phyloP scores from a whole-genome alignment of 2,113 vertebrate species.

The Pachycephala philippinensis region DNA sequence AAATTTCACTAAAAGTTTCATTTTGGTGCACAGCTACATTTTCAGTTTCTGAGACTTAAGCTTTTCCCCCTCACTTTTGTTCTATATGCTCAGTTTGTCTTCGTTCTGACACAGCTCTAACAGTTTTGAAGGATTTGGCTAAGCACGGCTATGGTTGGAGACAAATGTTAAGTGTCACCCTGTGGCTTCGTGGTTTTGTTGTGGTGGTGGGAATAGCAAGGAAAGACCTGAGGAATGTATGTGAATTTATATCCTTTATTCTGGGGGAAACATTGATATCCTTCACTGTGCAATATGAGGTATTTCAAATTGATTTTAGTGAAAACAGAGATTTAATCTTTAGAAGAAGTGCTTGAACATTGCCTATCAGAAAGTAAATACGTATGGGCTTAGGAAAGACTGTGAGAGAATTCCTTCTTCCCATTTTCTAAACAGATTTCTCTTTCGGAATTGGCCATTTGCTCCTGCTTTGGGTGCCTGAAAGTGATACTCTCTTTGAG shows the following conservation, averaged over 20 bases:
- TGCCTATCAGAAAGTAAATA: neutral
- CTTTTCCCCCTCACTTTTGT: neutral
- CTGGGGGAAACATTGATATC: neutral
- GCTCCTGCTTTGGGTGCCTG: neutral
- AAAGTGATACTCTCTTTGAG: neutral
- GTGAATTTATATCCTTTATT: neutral
- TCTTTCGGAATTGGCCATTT: neutral
- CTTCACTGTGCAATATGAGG: neutral
- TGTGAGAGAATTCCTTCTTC: neutral
- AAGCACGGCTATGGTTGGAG: neutral
- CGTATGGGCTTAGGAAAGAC: neutral
- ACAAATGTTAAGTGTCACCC: too few relatives aligned
- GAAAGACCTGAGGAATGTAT: neutral
- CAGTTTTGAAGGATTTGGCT: neutral
- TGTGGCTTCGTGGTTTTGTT: neutral
- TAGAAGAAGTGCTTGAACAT: neutral
- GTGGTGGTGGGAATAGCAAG: neutral
- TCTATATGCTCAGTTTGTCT: neutral
- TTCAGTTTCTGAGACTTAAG: neutral
- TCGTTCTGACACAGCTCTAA: neutral
- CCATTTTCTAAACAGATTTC: neutral
- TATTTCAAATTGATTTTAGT: neutral
- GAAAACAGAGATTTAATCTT: neutral
- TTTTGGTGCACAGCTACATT: neutral
- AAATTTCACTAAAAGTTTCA: neutral